Percentiles rank a stretch among this genome's conserved stretches.
These are phyloP conservation scores for Seladonia tumulorum DNA, from an alignment of 2,888 invertebrate genomes.

Conservation along the genomic window DNA sequence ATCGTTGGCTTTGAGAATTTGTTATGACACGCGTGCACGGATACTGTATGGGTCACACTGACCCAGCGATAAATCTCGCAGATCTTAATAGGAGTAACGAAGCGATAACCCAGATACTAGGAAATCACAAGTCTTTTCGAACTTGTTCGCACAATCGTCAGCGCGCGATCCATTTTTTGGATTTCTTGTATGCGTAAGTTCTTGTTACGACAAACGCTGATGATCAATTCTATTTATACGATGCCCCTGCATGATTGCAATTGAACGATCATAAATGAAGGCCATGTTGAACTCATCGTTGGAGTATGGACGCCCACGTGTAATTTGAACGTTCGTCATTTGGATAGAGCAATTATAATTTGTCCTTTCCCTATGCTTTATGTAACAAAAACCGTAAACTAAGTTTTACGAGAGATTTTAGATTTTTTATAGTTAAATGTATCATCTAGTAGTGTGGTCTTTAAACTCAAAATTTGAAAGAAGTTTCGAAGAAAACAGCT, in stretches of 20 bases:
- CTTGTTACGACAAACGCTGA: slow-evolving; percentile 23
- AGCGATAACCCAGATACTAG: slow-evolving; percentile 78
- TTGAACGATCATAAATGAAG: slow-evolving; percentile 54
- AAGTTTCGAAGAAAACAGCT: too few relatives aligned
- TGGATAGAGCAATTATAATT: background rate
- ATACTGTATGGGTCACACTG: slow-evolving; percentile 71
- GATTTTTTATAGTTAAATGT: too few relatives aligned
- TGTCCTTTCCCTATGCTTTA: background rate
- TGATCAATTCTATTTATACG: slow-evolving; percentile 54
- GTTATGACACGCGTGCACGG: slow-evolving; percentile 26
- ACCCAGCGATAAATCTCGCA: slow-evolving; percentile 73
- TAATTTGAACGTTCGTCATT: background rate
- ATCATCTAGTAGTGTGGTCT: too few relatives aligned
- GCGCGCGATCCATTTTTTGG: slow-evolving; percentile 14
- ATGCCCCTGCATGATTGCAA: slow-evolving; percentile 35
- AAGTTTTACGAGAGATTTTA: too few relatives aligned
- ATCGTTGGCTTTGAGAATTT: slow-evolving; percentile 31
- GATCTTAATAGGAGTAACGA: slow-evolving; percentile 75
- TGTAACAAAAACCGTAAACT: background rate
- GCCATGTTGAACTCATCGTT: slow-evolving; percentile 43
- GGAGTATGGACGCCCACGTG: slow-evolving; percentile 44
- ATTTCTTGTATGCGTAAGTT: background rate
- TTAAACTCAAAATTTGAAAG: too few relatives aligned
- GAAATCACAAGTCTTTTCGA: slow-evolving; percentile 57
- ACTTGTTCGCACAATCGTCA: slow-evolving; percentile 13